These are phyloP conservation scores for Numenius arquata DNA, from an alignment of 2,113 vertebrate species.

Conservation along the genomic window DNA sequence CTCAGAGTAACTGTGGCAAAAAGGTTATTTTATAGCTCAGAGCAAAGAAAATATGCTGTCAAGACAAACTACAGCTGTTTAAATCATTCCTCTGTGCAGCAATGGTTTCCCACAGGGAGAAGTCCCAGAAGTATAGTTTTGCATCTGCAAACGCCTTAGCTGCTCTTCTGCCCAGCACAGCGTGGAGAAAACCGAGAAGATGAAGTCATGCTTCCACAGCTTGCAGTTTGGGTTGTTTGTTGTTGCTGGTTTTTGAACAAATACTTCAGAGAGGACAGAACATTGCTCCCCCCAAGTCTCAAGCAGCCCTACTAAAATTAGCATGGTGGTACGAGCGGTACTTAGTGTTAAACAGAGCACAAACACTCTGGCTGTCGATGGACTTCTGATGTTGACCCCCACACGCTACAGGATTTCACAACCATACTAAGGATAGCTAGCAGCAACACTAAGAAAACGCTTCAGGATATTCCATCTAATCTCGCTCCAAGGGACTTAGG, in stretches of 20 bases:
- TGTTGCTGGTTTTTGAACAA: background rate
- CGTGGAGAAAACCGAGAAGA: background rate
- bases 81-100: conserved; percentile 48
- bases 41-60: conserved; percentile 35
- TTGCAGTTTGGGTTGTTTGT: background rate
- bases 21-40: conserved; percentile 39
- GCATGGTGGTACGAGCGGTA: background rate
- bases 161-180: conserved; percentile 39
- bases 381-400: background rate
- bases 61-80: conserved; percentile 47
- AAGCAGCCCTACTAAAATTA: background rate
- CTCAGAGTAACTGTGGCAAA: background rate
- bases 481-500: background rate
- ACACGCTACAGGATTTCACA: background rate
- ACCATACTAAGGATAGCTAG: background rate
- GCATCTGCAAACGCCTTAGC: conserved; percentile 16
- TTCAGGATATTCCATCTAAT: background rate
- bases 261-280: background rate
- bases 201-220: background rate
- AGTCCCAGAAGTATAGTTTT: conserved; percentile 19
- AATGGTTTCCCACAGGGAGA: background rate
- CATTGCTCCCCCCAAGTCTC: background rate
- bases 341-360: background rate
- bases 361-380: background rate
- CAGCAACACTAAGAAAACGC: background rate